Conservation (phyloP, 2,888 invertebrate genomes). For the Cheilosia vernalis region DNA sequence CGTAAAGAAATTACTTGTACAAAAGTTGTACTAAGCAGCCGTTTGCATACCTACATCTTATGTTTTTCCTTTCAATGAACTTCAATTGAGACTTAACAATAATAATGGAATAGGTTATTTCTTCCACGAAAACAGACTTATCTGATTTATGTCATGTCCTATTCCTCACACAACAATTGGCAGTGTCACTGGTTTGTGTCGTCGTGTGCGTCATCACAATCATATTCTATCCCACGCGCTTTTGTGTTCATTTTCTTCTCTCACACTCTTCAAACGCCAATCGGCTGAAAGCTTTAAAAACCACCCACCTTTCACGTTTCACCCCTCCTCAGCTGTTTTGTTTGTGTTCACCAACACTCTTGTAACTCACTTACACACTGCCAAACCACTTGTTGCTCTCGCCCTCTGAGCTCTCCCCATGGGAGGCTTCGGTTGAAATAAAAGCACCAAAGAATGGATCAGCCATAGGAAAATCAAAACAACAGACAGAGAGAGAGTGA, state of each 20-base stretch:
- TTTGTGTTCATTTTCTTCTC: conserved; percentile 14
- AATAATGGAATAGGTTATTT: conserved; percentile 17
- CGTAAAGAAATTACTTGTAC: not conserved
- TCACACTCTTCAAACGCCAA: conserved; percentile 39
- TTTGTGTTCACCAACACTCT: conserved; percentile 24
- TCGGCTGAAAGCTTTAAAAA: conserved; percentile 30
- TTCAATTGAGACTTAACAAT: conserved; percentile 13
- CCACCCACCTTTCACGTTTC: not conserved
- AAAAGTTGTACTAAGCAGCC: conserved; percentile 19
- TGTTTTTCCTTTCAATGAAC: conserved; percentile 22
- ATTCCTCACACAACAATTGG: too few relatives aligned
- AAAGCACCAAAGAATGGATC: conserved; percentile 50
- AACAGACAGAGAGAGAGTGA: conserved; percentile 37
- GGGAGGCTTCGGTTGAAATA: not conserved
- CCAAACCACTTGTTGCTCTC: conserved; percentile 67
- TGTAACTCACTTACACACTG: conserved; percentile 19
- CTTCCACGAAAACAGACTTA: conserved; percentile 19
- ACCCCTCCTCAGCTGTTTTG: not conserved
- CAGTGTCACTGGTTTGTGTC: conserved; percentile 10
- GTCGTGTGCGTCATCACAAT: conserved; percentile 16
- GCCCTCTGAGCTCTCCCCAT: conserved; percentile 24
- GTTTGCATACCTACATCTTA: not conserved
- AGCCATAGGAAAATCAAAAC: conserved; percentile 58
- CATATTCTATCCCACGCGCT: conserved; percentile 7
- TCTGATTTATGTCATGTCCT: not conserved